A percentile compares a stretch with the other conserved stretches of the same genome.
Conservation (phyloP, 2,888 invertebrate genomes). For the Crematogaster levior region DNA sequence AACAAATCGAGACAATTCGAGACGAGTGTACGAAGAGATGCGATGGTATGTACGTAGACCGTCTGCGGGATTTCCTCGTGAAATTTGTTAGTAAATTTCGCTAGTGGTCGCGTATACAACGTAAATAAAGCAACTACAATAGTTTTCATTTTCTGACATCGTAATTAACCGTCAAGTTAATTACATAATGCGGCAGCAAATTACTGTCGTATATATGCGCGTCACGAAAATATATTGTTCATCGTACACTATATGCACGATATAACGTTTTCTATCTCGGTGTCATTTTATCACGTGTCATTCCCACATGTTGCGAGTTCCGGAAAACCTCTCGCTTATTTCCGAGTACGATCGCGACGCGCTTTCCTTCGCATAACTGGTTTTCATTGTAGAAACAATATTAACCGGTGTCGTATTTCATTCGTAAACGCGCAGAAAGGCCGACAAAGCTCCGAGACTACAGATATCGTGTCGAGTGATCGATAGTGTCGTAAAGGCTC, state of each 20-base stretch:
- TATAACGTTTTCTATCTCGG: constrained; percentile 2
- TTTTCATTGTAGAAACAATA: constrained; percentile 40
- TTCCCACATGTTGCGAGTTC: not conserved
- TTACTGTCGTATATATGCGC: not conserved
- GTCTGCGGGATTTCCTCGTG: not conserved
- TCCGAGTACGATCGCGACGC: constrained; percentile 22
- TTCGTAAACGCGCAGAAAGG: not conserved
- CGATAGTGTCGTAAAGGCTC: constrained; percentile 27
- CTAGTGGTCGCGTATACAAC: not conserved
- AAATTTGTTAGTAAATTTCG: not conserved
- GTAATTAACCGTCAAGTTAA: not conserved
- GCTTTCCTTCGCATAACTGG: constrained; percentile 4
- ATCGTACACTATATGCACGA: not conserved
- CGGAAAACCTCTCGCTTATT: constrained; percentile 16
- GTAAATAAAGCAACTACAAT: not conserved
- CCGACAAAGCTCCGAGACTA: not conserved
- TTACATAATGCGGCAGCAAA: not conserved
- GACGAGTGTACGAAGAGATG: not conserved
- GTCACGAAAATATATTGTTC: not conserved
- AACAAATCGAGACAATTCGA: constrained; percentile 50
- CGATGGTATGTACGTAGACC: not conserved
- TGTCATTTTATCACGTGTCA: constrained; percentile 13
- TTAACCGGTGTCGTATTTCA: constrained; percentile 29
- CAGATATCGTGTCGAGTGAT: not conserved
- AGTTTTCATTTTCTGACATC: not conserved